Evolutionary conservation across 92 coral and sea anemone genomes (phyloP), one percentile per base, ranked within the genome.

Genomic region (Parazoanthus atlanticus): DNA sequence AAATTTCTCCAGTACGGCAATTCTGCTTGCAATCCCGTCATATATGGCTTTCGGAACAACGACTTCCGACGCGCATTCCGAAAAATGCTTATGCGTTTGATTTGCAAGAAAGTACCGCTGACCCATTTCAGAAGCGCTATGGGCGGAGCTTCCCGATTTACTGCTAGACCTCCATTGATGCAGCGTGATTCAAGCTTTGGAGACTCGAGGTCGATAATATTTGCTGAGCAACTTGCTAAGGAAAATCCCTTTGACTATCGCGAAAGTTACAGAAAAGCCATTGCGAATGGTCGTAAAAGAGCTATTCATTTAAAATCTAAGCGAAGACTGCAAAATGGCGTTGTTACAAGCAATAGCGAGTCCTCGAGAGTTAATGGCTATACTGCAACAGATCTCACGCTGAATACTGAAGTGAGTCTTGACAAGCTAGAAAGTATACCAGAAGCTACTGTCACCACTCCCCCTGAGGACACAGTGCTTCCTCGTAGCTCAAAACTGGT

Each of bases 1-100:
- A 95, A 95, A 38, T 93, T 92, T 91, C 92, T 95, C 74, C 98
- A 95, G 83, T 95, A 95, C 78, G 96, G 94, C 43, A 95, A 93
- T 74, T 95, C 98, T 12, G 93, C 92, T 6, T 92, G 96, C 74
- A 95, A 95, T 46, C 98, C 96, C 29, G 84, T 95, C 9, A 89
- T 95, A 6, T 95, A 95, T 78, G 96, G 98, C 41, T 88, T 95
- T 61, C 96, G 98, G 19, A 95, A 95, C 90, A 90, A 88, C 66
- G 98, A 95, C 75, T 95, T 95, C 78, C 88, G 91, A 47, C 77
- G 88, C 34, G 93, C 98, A 38, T 95, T 95, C 86, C 91, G 93
- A 73, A 93, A 93, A 64, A 93, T 95, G 78, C 78, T 95, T 23
- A 88, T 89, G 79, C 87, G 94, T 33, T 31, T 95, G 86, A 89